Conservation (phyloP, 2,113 vertebrate species). For the Lagenorhynchus albirostris region DNA sequence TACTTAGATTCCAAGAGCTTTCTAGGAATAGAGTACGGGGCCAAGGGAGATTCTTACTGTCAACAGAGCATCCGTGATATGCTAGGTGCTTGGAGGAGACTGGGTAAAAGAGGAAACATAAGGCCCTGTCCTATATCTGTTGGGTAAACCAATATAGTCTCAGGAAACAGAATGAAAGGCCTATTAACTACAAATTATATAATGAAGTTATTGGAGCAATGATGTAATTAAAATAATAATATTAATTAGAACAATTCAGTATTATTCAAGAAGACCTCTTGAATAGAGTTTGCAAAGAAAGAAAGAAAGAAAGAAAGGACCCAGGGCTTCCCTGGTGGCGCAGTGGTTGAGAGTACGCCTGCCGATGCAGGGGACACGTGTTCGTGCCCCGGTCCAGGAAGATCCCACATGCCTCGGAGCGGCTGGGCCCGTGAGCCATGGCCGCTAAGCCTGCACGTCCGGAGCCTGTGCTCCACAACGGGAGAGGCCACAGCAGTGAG, state of each 20-base stretch:
- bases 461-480: too few relatives aligned
- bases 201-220: not conserved
- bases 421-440: too few relatives aligned
- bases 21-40: not conserved
- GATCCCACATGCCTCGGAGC: too few relatives aligned
- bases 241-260: not conserved
- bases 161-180: not conserved
- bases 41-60: not conserved
- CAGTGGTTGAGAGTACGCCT: too few relatives aligned
- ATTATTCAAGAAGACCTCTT: not conserved
- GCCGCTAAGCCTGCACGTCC: too few relatives aligned
- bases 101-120: not conserved
- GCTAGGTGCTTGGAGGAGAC: not conserved
- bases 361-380: too few relatives aligned
- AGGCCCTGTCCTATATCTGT: not conserved
- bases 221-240: conserved; percentile 1
- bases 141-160: not conserved
- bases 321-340: too few relatives aligned
- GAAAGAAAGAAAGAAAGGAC: not conserved
- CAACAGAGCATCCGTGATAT: not conserved
- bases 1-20: not conserved
- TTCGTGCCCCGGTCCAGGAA: too few relatives aligned
- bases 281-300: not conserved
- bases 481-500: too few relatives aligned
- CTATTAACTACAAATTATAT: not conserved